Percentiles rank a stretch among this genome's conserved stretches.
Evolutionary conservation across 23 tunicate genomes (phyloP).

Genomic region (Pegea sp.): DNA sequence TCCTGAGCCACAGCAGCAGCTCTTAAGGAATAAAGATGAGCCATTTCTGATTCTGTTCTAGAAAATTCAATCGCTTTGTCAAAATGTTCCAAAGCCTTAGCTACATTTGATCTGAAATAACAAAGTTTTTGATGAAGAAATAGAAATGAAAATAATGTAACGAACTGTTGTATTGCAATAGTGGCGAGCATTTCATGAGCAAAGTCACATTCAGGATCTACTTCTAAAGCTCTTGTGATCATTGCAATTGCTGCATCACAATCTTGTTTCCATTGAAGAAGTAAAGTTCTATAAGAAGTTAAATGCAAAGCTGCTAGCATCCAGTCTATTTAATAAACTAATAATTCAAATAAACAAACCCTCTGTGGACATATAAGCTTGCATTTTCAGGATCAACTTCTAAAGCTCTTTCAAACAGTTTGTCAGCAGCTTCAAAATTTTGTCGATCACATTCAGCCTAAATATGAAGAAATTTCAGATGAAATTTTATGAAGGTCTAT

Average conservation of each 20-base stretch:
- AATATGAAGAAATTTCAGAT: neutral
- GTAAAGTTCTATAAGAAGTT: too few relatives aligned
- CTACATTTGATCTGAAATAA: constrained; percentile 51
- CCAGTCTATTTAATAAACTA: too few relatives aligned
- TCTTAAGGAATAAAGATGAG: constrained; percentile 63
- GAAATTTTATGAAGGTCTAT: neutral
- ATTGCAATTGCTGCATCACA: constrained; percentile 29
- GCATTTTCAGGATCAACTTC: constrained; percentile 63
- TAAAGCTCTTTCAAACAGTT: constrained; percentile 39
- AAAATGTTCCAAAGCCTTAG: constrained; percentile 42
- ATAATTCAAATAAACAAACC: constrained; percentile 43
- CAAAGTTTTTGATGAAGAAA: neutral
- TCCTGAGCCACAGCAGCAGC: constrained; percentile 80
- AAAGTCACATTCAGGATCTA: constrained; percentile 69
- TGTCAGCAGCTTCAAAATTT: constrained; percentile 54
- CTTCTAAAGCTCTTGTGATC: constrained; percentile 40
- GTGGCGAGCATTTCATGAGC: constrained; percentile 92
- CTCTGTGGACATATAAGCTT: constrained; percentile 63
- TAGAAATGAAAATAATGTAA: too few relatives aligned
- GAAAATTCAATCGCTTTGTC: constrained; percentile 41
- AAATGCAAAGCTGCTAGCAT: too few relatives aligned
- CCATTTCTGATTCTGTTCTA: constrained; percentile 67
- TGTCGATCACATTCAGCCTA: constrained; percentile 63
- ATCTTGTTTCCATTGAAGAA: constrained; percentile 91
- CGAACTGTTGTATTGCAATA: constrained; percentile 68